Base-by-base conservation (phyloP, 1,140 invertebrate species). In the Cydia pomonella region DNA sequence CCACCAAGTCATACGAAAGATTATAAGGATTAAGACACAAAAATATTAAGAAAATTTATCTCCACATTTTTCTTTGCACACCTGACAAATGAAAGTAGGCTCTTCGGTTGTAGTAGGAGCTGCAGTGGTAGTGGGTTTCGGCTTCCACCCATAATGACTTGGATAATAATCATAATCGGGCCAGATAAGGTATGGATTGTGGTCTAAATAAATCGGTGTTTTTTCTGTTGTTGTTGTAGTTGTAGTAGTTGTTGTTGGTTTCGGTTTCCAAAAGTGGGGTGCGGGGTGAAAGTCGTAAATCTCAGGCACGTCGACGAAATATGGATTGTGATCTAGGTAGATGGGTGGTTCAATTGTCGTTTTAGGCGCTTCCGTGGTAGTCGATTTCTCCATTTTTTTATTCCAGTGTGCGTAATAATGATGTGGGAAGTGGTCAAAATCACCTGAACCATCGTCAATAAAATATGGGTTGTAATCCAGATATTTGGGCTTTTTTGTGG, bases 31-130 rank as follows among this genome's bases (percentile, higher is more conserved):
- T 44, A 44, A 44, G 13, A 44, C 41, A 59, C 18, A 59, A 59
- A 59, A 21, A 12, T 2, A 12, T 59, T 59, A 59, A 21, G 53
- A 50, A 50, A 50, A 59, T 59, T 59, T 59, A 23, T 59, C 53
- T 59, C 9, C 21, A 23, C 53, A 59, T 59, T 59, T 59, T n/a
- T n/a, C 53, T 23, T 10, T 23, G 3, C 53, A 59, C 6, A 59
- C 53, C 53, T 59, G 53, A 59, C 53, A 59, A 12, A 59, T 59
- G 21, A 59, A 59, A 21, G 53, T 23, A 59, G 53, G 53, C 6
- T 59, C 53, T 12, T 59, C 53, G 4, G 53, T 59, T 23, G 53
- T 59, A 23, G 53, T 59, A 21, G 53, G 53, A 7, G 53, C 53
- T 23, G 5, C 21, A 21, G 53, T 59, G 10, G 53, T 23, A 3